Evolutionary conservation across 1,140 invertebrate genomes (phyloP), one percentile per base, ranked within the genome.

Genomic region (Sycophaga agraensis): DNA sequence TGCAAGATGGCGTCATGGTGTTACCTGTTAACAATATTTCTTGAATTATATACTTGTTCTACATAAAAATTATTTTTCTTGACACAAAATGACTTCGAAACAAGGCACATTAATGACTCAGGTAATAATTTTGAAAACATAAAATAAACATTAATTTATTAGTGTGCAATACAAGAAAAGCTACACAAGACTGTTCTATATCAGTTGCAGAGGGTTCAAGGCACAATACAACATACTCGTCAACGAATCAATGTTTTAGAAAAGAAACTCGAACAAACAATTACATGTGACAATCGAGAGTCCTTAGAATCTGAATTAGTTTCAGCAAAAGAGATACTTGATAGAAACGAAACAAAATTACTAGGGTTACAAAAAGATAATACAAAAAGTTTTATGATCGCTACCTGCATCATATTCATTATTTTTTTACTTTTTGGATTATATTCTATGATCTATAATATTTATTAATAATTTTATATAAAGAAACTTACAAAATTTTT

Each of bases 131-230:
- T 1, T 37, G 11, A 31, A 31, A 31, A 6, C 28, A 31, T 6
- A 6, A 31, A 11, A 31, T 31, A 31, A 31, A 4, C 11, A 31
- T 31, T 31, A n/a, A n/a, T n/a, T n/a, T n/a, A n/a, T n/a, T n/a
- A n/a, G n/a, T n/a, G n/a, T n/a, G 5, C 11, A 31, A 31, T 31
- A 31, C 28, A 31, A 31, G 28, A 31, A 31, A 6, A 11, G 11
- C 11, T n/a, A n/a, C n/a, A n/a, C n/a, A n/a, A n/a, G 16, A n/a
- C n/a, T n/a, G n/a, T n/a, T n/a, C 43, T 63, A 24, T 71, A 73
- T 55, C 43, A 82, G 80, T 70, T 82, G n/a, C 69, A 76, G 49
- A 57, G 62, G 14, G 66, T 76, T 9, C 71, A 81, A 50, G 74
- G 80, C 24, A 59, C 59, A 3, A 65, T 82, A 34, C 70, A 75